Base-by-base conservation (phyloP, 2,113 vertebrate genomes). In the Oryzias javanicus region DNA sequence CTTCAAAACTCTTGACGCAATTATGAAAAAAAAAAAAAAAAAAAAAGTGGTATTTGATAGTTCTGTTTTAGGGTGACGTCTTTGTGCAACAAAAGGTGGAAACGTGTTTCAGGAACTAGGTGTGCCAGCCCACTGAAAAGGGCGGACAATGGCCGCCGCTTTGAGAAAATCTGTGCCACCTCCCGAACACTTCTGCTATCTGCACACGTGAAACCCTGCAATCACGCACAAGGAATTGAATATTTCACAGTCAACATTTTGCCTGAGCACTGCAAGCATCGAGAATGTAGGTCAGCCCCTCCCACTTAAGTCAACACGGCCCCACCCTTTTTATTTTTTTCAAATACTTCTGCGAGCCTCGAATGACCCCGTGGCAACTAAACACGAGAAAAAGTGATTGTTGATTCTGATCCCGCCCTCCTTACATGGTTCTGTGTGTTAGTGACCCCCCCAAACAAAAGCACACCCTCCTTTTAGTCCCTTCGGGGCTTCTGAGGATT, bases 281-380 rank as follows among this genome's bases (percentile, higher is more conserved):
- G 41, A 52, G 24, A 89, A 92, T 90, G 74, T 92, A 89, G 90
- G 91, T 90, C 91, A 91, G 70, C 76, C 25, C 70, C 84, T 49
- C 85, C 83, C 24, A 45, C 56, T 60, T 66, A 69, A 76, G 63
- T 60, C 53, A 55, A 24, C 51, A 41, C 0, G 22, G 49, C 55
- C 76, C 76, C 51, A 55, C 67, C 74, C 67, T 63, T 63, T 48
- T 50, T 60, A 42, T 40, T 42, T 62, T 70, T 48, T 52, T 44
- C 24, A 71, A 88, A 83, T 69, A 81, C 42, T 49, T 72, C 78
- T 65, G 25, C 55, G 64, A 77, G 77, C 86, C 89, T 88, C 12
- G 24, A 62, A 65, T 86, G 86, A 90, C 88, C 88, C 72, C 69
- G n/a, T 22, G 51, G 71, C 57, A 52, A 61, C 73, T 19, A 63